Conservation (phyloP, 2,888 invertebrate genomes). For the Ophion ventricosus region DNA sequence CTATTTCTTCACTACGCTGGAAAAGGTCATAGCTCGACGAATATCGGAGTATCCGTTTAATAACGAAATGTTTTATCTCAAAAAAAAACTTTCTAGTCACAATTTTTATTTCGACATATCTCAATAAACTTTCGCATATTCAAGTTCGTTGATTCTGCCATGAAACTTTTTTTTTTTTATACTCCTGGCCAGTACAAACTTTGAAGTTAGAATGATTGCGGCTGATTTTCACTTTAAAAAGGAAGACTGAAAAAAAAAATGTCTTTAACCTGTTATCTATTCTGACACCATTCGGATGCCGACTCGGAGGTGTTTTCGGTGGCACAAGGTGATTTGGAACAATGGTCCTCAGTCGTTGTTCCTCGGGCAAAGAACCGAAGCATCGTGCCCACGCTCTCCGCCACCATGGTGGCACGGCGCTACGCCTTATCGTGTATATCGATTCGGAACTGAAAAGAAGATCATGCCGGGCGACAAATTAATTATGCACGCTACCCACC, state of each 20-base stretch:
- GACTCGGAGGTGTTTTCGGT: constrained; percentile 90
- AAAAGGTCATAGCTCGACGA: constrained; percentile 49
- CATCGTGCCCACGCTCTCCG: constrained; percentile 85
- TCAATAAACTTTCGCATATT: neutral
- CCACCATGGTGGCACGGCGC: constrained; percentile 90
- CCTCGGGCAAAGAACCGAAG: constrained; percentile 86
- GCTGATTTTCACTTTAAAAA: neutral
- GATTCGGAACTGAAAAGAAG: constrained; percentile 87
- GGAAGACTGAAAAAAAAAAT: too few species aligned
- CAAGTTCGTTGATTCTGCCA: neutral
- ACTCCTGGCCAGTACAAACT: neutral
- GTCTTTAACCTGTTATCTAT: constrained; percentile 86
- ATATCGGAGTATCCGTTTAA: constrained; percentile 42
- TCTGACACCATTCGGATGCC: constrained; percentile 93
- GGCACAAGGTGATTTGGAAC: constrained; percentile 94
- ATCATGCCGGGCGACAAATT: constrained; percentile 13
- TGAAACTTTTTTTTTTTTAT: neutral
- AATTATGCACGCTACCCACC: constrained; percentile 26
- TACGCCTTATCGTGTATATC: constrained; percentile 93
- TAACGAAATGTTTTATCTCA: constrained; percentile 22
- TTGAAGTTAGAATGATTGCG: neutral
- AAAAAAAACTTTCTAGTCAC: neutral
- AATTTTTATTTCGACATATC: neutral
- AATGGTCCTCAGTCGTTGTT: constrained; percentile 89
- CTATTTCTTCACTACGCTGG: neutral